Percentiles rank a stretch among this genome's conserved stretches.
phyloP scores from a whole-genome alignment of 2,797 vertebrate genomes.

The Propithecus perrieri region DNA sequence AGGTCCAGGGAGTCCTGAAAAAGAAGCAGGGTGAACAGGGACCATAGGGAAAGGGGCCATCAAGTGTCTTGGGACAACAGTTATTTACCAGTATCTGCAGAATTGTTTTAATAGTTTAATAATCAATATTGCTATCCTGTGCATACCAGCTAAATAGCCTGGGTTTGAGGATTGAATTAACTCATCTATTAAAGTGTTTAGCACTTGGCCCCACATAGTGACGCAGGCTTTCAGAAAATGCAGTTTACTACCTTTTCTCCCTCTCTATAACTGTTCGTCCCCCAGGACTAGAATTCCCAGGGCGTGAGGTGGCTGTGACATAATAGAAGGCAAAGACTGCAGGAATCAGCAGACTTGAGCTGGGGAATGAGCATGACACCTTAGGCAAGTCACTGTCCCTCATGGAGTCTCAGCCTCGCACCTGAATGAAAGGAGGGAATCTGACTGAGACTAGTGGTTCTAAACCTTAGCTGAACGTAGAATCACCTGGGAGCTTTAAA shows the following conservation, averaged over 20 bases:
- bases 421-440: neutral
- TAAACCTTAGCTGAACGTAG: neutral
- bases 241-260: neutral
- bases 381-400: neutral
- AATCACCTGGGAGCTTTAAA: neutral
- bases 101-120: neutral
- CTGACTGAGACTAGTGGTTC: neutral
- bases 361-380: neutral
- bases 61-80: neutral
- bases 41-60: accelerated
- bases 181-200: neutral
- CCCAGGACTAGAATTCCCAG: neutral
- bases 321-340: neutral
- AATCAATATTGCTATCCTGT: neutral
- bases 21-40: neutral
- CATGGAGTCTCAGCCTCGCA: neutral
- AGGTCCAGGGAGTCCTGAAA: neutral
- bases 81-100: neutral
- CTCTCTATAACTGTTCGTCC: neutral
- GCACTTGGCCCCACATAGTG: neutral
- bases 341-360: neutral
- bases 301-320: neutral
- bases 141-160: neutral
- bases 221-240: neutral
- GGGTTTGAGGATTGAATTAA: neutral